Base-by-base conservation (phyloP, 2,888 invertebrate species). In the Epistrophe eligans region DNA sequence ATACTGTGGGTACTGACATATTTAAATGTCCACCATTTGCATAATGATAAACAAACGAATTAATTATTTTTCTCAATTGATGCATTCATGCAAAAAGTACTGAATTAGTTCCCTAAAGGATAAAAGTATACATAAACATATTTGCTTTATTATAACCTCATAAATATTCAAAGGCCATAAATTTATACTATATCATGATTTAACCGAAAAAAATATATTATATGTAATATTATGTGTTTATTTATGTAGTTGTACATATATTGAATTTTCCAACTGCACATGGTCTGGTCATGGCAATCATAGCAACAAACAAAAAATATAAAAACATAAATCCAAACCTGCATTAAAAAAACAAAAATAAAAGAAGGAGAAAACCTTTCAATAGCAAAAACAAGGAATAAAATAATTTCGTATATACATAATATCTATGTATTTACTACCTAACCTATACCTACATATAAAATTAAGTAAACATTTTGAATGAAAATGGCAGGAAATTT, bases 121-220 rank as follows among this genome's bases (percentile, higher is more conserved):
- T 24, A 43, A 62, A 43, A 28, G 2, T 28, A 43, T 15, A n/a
- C 28, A 15, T 10, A 4, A n/a, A 11, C 24, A 24, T 24, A 24
- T 66, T 66, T 28, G 19, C 32, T 40, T 52, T 50, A n/a, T 48
- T 43, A 15, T 43, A 19, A 19, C 11, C 24, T 77, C 70, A 70
- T 77, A 19, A 70, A 77, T 77, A 79, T 79, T 76, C 76, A 24
- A 2, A 24, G 1, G 24, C 24, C 24, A 24, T n/a, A 24, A 3
- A 1, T 24, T 24, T 24, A 24, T 24, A 24, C 24, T 24, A 24
- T 24, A 24, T 24, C 24, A 24, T 24, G 24, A 24, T 24, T 24
- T 2, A 24, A 24, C 24, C 24, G 24, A 24, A 24, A 24, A 24
- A 24, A 24, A 24, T 1, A 24, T 24, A 24, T n/a, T 24, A 24